These are phyloP conservation scores for Neolamprologus caudopunctatus DNA, from an alignment of 2,113 vertebrate genomes.

Conservation along the genomic window DNA sequence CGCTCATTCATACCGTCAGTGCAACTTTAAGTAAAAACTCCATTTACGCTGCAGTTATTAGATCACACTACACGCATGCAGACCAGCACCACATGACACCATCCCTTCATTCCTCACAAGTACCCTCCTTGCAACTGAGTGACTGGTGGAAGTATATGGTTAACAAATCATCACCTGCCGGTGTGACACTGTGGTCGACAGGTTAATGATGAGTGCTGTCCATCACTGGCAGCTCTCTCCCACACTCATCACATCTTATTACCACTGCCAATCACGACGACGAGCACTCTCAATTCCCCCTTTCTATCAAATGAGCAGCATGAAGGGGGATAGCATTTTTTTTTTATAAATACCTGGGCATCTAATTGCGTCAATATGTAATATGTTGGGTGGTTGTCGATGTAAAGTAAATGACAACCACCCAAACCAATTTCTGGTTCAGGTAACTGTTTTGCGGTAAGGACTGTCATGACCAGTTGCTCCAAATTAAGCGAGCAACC, in stretches of 20 bases:
- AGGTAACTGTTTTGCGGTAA: neutral
- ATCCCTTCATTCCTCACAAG: neutral
- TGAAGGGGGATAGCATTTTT: neutral
- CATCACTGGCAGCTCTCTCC: neutral
- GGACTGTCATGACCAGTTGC: neutral
- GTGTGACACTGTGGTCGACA: neutral
- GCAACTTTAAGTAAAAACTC: neutral
- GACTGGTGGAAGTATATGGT: neutral
- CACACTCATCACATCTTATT: slow-evolving; percentile 11
- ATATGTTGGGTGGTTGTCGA: neutral
- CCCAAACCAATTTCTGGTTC: neutral
- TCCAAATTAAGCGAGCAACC: neutral
- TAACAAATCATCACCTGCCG: neutral
- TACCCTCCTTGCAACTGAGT: neutral
- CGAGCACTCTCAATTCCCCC: neutral
- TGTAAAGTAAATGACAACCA: neutral
- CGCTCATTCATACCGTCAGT: neutral
- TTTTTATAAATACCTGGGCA: neutral
- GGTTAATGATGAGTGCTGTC: slow-evolving; percentile 17
- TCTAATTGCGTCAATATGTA: neutral
- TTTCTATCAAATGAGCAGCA: neutral
- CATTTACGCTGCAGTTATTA: neutral
- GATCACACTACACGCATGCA: neutral
- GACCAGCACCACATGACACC: neutral
- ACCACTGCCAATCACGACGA: neutral